Conservation (phyloP, 2,797 vertebrate species). For the Neosilurus mollespiculum region DNA sequence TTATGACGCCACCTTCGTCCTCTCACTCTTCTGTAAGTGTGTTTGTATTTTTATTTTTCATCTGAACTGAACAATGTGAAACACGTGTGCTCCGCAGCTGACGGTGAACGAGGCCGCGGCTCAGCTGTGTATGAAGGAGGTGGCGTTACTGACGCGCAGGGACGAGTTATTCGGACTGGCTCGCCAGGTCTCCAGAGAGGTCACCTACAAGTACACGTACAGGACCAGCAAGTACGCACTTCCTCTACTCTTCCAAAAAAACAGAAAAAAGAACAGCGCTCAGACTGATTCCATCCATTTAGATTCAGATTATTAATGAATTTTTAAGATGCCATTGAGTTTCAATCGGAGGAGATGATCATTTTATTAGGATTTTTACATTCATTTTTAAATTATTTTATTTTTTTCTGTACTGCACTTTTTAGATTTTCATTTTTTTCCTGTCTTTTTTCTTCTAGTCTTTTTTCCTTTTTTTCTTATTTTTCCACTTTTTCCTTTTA, state of each 20-base stretch:
- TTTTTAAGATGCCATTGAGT: no score
- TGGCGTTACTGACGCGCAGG: constrained; percentile 87
- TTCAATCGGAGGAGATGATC: no score
- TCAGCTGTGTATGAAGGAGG: constrained; percentile 94
- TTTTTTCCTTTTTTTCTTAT: neutral
- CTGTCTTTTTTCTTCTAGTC: neutral
- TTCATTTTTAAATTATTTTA: neutral
- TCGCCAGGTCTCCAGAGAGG: constrained; percentile 94
- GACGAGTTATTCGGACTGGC: constrained; percentile 95
- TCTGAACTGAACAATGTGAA: neutral
- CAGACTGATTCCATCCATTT: no score
- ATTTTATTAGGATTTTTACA: no score
- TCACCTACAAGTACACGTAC: constrained; percentile 98
- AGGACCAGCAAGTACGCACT: constrained; percentile 91
- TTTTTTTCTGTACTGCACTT: neutral
- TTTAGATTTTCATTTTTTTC: neutral
- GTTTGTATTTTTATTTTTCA: neutral
- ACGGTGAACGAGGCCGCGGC: constrained; percentile 98
- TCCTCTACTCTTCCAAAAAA: neutral
- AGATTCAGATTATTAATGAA: no score
- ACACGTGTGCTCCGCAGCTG: constrained; percentile 71
- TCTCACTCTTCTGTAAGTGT: neutral
- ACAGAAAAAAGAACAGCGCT: no score
- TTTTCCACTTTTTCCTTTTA: no score
- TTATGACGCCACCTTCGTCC: neutral